phyloP scores from a whole-genome alignment of 1,140 invertebrate genomes.

The Heliconius melpomene region DNA sequence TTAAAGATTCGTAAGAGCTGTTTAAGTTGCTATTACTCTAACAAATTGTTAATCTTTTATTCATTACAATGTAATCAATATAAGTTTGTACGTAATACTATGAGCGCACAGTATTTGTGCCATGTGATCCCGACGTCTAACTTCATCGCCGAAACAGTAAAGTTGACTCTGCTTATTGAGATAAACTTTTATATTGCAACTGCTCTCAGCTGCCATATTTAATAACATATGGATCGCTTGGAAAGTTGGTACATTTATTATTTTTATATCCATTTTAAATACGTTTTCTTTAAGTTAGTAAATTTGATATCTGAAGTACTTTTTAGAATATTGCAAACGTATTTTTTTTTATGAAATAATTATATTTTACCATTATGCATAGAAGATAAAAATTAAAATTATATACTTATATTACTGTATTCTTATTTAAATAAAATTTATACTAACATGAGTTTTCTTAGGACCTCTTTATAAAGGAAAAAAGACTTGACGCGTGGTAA shows the following conservation, averaged over 20 bases:
- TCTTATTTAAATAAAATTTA: no score
- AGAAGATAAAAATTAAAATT: no score
- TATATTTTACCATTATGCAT: no score
- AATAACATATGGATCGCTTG: neutral
- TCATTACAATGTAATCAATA: neutral
- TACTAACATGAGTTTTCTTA: neutral
- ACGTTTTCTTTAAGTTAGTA: neutral
- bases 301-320: no score
- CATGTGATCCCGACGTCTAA: neutral
- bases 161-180: slow-evolving; percentile 11
- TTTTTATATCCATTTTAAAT: neutral
- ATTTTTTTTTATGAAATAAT: no score
- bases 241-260: neutral
- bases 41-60: neutral
- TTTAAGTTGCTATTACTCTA: no score
- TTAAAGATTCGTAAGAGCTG: no score
- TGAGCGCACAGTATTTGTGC: neutral
- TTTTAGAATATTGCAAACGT: no score
- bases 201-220: neutral
- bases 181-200: slow-evolving; percentile 7
- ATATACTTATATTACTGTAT: no score
- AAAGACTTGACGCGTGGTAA: neutral
- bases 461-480: neutral
- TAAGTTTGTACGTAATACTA: neutral
- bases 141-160: neutral